Evolutionary conservation across 2,888 invertebrate genomes (phyloP), one percentile per base, ranked within the genome.

Genomic region (Cheilosia grossa): DNA sequence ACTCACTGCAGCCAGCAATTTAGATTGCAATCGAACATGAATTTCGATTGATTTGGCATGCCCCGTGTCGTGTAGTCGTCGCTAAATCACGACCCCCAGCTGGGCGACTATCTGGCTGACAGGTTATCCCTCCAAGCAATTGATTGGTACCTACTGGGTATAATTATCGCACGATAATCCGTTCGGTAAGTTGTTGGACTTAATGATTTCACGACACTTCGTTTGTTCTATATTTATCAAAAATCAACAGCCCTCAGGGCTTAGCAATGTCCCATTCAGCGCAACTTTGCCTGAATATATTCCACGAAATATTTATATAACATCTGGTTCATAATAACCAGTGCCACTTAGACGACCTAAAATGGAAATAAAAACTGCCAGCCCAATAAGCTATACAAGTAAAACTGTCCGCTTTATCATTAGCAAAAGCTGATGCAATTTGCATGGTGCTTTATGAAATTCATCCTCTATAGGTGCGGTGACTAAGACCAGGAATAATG

Each of bases 251-350:
- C 27, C 19, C 56, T 13, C 19, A 6, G 24, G 24, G 13, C 3
- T 37, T 13, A 27, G 10, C 24, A 40, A 9, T 47, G 40, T 7
- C 30, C 1, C 47, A 67, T 5, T 27, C 7, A 27, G 6, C 61
- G 33, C 44, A 44, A 21, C 40, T 49, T 7, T 21, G 30, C 15
- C 21, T 69, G 49, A 17, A 70, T 40, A 21, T 59, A 70, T 59
- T 67, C 61, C 61, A 80, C 61, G 67, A 74, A 63, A 54, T 73
- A 33, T 64, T 30, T 66, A 44, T 58, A 19, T 24, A 63, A 78
- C 19, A 49, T 27, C 42, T 66, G 10, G 33, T 42, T 30, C 4
- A 10, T 17, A 19, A 2, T 30, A 9, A 19, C 49, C 70, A 49
- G 51, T 72, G 58, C 44, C 59, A 47, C 19, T 7, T 30, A 30